These are phyloP conservation scores for Temnothorax ravouxi DNA, from an alignment of 2,888 invertebrate species.

Conservation along the genomic window DNA sequence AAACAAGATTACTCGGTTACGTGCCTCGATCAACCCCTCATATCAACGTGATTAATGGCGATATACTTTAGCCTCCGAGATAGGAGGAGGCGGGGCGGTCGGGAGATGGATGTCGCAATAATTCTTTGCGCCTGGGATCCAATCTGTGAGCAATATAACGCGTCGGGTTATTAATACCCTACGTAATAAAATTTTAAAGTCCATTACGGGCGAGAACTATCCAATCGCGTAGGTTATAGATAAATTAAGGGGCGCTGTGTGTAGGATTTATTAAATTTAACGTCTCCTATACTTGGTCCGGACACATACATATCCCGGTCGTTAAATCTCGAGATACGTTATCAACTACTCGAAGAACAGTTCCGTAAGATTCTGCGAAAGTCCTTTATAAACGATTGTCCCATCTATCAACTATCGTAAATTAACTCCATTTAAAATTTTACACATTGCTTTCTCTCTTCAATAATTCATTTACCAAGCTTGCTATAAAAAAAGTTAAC, in stretches of 20 bases:
- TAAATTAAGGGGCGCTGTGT: slow-evolving; percentile 67
- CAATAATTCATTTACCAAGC: background rate
- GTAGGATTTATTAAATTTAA: slow-evolving; percentile 71
- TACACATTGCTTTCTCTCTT: background rate
- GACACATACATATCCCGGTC: background rate
- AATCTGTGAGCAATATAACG: slow-evolving; percentile 61
- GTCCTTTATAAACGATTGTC: background rate
- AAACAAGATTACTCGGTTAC: slow-evolving; percentile 21
- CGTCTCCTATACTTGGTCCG: slow-evolving; percentile 29
- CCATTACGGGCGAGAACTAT: slow-evolving; percentile 73
- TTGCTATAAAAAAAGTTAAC: background rate
- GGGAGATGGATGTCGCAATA: slow-evolving; percentile 51
- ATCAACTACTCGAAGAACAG: slow-evolving; percentile 24
- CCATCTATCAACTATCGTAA: slow-evolving; percentile 3
- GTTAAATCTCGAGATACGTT: slow-evolving; percentile 50
- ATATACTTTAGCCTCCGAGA: slow-evolving; percentile 1
- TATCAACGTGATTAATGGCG: slow-evolving; percentile 56
- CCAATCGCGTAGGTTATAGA: slow-evolving; percentile 70
- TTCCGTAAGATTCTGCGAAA: background rate
- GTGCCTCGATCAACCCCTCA: slow-evolving; percentile 16
- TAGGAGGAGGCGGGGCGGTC: background rate
- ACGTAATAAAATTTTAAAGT: slow-evolving; percentile 76
- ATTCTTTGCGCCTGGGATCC: slow-evolving; percentile 64
- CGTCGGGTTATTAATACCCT: slow-evolving; percentile 69
- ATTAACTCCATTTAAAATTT: background rate